Evolutionary conservation across 1,140 invertebrate genomes (phyloP), one percentile per base, ranked within the genome.

Genomic region (Temnothorax nylanderi): DNA sequence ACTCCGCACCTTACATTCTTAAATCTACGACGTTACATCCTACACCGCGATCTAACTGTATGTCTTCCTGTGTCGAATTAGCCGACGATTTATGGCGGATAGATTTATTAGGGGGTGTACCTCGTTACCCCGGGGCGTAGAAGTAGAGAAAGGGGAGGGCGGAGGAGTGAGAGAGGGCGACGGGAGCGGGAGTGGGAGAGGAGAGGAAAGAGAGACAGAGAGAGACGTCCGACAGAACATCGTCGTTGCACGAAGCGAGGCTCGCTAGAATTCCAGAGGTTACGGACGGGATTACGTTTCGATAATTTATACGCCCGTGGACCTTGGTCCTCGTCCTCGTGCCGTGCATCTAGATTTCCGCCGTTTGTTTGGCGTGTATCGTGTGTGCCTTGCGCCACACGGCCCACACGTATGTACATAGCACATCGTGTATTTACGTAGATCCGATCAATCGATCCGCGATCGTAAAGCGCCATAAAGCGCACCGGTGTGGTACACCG

Each of bases 31-130:
- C 41, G 49, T 74, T 58, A 60, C 82, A 34, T 77, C 72, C 74
- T n/a, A 34, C 44, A 51, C 41, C 34, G 58, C 80, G 69, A 74
- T 60, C 69, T 47, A 74, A 54, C 44, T 58, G 13, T 67, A 86
- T 74, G 49, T 87, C 64, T 60, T 18, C 49, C 76, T 81, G 87
- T 81, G 87, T 85, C 89, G 85, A 90, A 90, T 90, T 90, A 90
- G 85, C 85, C 89, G 80, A 85, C 75, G 86, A 92, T 92, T 91
- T 92, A 92, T 89, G 88, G 86, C 81, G 76, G 67, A 75, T 71
- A 71, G 91, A 92, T 92, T 92, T 92, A 92, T 92, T 85, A 91
- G 87, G 58, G 74, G 77, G 85, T 84, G 78, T 86, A 86, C 84
- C 87, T 90, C 87, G 78, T 90, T 88, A 90, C 77, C 85, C 85